Evolutionary conservation across 2,113 vertebrate genomes (phyloP).

Genomic region (Euleptes europaea): DNA sequence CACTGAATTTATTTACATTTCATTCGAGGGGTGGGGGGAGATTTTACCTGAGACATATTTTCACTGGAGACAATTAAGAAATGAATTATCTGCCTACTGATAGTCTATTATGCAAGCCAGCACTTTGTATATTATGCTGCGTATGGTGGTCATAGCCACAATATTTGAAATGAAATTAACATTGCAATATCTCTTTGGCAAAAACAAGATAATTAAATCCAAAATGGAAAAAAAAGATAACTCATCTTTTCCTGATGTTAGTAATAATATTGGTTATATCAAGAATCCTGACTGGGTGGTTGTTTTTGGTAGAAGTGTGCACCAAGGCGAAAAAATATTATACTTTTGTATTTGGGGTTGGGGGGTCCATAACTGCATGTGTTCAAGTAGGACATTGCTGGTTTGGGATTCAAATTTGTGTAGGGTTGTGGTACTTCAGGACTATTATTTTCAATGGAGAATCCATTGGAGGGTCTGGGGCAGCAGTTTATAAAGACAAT

Average conservation of each 20-base stretch:
- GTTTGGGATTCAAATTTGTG: too few relatives aligned
- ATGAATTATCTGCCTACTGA: neutral
- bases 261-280: neutral
- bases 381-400: too few relatives aligned
- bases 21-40: neutral
- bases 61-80: neutral
- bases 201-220: neutral
- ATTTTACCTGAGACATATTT: slow-evolving; percentile 5
- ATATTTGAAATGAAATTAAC: neutral
- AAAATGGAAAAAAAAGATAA: neutral
- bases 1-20: slow-evolving; percentile 28
- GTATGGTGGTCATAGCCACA: too few relatives aligned
- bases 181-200: neutral
- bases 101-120: neutral
- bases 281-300: slow-evolving; percentile 7
- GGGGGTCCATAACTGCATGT: too few relatives aligned
- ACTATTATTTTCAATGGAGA: too few relatives aligned
- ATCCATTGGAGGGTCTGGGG: too few relatives aligned
- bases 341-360: too few relatives aligned
- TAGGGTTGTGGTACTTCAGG: too few relatives aligned
- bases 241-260: neutral
- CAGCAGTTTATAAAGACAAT: too few relatives aligned
- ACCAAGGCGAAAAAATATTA: slow-evolving; percentile 6
- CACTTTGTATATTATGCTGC: neutral
- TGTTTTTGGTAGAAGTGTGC: neutral